Percentiles rank a stretch among this genome's conserved stretches.
These are phyloP conservation scores for Amphipyra berbera DNA, from an alignment of 2,888 invertebrate genomes.

Conservation along the genomic window DNA sequence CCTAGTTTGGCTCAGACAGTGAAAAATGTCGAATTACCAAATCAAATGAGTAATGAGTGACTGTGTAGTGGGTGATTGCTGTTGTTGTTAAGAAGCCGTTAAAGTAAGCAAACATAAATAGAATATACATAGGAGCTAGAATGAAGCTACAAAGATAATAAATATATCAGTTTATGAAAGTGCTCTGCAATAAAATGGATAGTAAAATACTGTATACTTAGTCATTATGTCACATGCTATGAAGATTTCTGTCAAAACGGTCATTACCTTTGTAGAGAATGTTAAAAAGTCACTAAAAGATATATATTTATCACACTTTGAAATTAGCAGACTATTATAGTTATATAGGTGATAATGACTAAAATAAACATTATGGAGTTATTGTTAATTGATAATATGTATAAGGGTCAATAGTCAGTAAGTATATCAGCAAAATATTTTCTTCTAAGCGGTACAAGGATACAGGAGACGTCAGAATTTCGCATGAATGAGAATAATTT, in stretches of 20 bases:
- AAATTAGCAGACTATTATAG: background rate
- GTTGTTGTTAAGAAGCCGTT: constrained; percentile 27
- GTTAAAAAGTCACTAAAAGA: too few relatives aligned
- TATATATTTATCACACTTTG: background rate
- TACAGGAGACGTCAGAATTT: background rate
- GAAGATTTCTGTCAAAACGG: too few relatives aligned
- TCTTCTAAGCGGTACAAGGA: background rate
- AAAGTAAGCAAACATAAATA: constrained; percentile 36
- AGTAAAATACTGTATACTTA: background rate
- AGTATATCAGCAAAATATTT: constrained; percentile 19
- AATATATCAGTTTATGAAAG: constrained; percentile 36
- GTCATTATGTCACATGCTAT: too few relatives aligned
- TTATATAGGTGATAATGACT: background rate
- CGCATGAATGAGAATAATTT: constrained; percentile 2
- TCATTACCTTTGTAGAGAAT: too few relatives aligned
- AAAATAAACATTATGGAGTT: constrained; percentile 16
- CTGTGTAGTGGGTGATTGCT: constrained; percentile 26
- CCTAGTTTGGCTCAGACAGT: constrained; percentile 44
- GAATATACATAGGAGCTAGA: constrained; percentile 16
- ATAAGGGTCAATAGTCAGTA: constrained; percentile 2
- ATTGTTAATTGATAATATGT: constrained; percentile 15
- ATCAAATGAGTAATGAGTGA: constrained; percentile 45
- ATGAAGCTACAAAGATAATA: constrained; percentile 7
- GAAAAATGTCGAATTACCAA: constrained; percentile 42
- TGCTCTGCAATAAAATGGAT: background rate